Evolutionary conservation across 2,888 invertebrate genomes (phyloP).

Genomic region (Ectobius pallidus): DNA sequence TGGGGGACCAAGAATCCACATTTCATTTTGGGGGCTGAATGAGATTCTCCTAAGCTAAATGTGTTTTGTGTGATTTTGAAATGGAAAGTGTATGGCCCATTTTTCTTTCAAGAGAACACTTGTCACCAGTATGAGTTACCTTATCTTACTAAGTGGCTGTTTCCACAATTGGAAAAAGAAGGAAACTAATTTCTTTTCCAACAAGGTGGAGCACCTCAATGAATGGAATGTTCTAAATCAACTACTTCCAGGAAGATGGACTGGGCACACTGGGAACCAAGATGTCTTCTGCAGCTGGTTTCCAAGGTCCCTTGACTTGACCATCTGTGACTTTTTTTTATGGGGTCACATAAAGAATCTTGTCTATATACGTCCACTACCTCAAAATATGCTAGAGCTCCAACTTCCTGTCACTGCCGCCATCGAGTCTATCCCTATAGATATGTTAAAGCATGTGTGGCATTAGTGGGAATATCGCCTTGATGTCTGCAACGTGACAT

Average conservation of each 20-base stretch:
- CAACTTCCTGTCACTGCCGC: not conserved
- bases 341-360: no score
- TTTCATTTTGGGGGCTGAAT: slow-evolving; percentile 5
- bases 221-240: not conserved
- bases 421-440: no score
- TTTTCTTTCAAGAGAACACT: not conserved
- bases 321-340: no score
- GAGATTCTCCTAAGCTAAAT: not conserved
- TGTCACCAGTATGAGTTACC: no score
- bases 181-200: slow-evolving; percentile 3
- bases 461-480: not conserved
- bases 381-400: not conserved
- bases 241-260: not conserved
- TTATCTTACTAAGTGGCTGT: not conserved
- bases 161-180: not conserved
- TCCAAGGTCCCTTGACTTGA: no score
- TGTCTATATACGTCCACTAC: not conserved
- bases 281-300: slow-evolving; percentile 6
- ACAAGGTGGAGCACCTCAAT: not conserved
- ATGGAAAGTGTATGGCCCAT: slow-evolving; percentile 11
- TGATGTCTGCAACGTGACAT: no score
- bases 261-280: no score
- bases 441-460: not conserved
- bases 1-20: slow-evolving; percentile 8
- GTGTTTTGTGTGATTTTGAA: not conserved